These are phyloP conservation scores for Tetragnatha montana DNA, from an alignment of 2,888 invertebrate genomes.

Conservation along the genomic window DNA sequence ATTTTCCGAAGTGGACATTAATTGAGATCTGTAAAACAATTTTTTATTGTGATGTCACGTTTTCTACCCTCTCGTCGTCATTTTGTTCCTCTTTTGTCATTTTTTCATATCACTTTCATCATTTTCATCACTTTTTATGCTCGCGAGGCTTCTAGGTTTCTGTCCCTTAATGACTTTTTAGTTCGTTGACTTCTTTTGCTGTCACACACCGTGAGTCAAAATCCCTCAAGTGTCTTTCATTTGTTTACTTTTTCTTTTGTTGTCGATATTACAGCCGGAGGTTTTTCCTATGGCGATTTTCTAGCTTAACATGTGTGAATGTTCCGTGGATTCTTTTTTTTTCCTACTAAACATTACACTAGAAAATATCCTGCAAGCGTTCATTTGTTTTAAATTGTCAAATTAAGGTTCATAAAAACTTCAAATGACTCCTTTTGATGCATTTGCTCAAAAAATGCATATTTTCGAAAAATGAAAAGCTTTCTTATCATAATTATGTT, in stretches of 20 bases:
- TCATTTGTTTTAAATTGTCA: too few relatives aligned
- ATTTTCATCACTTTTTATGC: background rate
- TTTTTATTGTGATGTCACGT: constrained; percentile 41
- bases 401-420: too few relatives aligned
- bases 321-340: background rate
- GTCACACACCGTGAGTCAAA: background rate
- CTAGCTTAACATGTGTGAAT: background rate
- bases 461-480: too few relatives aligned
- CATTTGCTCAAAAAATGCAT: too few relatives aligned
- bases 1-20: constrained; percentile 11
- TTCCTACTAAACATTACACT: too few relatives aligned
- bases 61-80: background rate
- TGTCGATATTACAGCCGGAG: background rate
- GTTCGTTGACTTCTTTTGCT: constrained; percentile 4
- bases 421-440: too few relatives aligned
- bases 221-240: background rate
- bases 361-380: too few relatives aligned
- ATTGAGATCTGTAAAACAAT: background rate
- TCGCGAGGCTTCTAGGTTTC: background rate
- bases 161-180: background rate
- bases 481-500: too few relatives aligned
- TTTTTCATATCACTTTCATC: background rate
- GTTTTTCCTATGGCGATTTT: background rate
- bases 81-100: background rate
- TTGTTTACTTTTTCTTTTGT: background rate